Evolutionary conservation across 2,797 vertebrate genomes (phyloP).

Genomic region (Sebastes steindachneri): DNA sequence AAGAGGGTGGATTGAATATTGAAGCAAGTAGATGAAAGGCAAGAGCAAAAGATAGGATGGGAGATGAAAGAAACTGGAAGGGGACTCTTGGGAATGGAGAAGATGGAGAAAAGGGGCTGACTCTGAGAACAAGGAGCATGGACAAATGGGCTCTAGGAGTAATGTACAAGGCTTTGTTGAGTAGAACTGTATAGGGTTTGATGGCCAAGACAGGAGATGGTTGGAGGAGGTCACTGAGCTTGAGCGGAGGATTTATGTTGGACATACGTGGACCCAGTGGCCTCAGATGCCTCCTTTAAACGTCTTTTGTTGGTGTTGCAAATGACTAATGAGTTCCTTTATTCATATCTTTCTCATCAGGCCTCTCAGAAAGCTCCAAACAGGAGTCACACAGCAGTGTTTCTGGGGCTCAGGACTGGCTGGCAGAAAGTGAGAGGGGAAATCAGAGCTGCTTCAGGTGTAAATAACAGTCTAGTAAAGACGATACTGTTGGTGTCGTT

Average conservation of each 20-base stretch:
- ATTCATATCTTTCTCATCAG: constrained; percentile 52
- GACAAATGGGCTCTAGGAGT: background rate
- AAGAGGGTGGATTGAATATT: constrained; percentile 31
- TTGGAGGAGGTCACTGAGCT: background rate
- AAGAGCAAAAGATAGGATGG: constrained; percentile 22
- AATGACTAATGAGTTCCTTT: constrained; percentile 52
- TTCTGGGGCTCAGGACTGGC: constrained; percentile 66
- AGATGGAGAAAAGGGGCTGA: constrained; percentile 10
- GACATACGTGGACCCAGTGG: background rate
- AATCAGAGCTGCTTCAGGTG: constrained; percentile 53
- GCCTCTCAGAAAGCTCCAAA: constrained; percentile 40
- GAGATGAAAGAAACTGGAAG: constrained; percentile 52
- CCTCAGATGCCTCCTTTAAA: constrained; percentile 9
- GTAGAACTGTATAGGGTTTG: background rate
- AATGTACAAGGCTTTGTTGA: background rate
- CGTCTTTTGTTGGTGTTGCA: constrained; percentile 6
- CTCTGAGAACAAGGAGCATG: constrained; percentile 8
- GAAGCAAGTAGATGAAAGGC: constrained; percentile 55
- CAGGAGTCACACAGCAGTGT: constrained; percentile 75
- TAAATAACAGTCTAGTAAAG: constrained; percentile 41
- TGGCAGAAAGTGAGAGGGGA: constrained; percentile 38
- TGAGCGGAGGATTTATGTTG: background rate
- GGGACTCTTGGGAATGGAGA: constrained; percentile 41
- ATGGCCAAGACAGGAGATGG: background rate
- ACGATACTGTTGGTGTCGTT: background rate